Base-by-base conservation (phyloP, 2,797 vertebrate genomes). In the Myotis planiceps region DNA sequence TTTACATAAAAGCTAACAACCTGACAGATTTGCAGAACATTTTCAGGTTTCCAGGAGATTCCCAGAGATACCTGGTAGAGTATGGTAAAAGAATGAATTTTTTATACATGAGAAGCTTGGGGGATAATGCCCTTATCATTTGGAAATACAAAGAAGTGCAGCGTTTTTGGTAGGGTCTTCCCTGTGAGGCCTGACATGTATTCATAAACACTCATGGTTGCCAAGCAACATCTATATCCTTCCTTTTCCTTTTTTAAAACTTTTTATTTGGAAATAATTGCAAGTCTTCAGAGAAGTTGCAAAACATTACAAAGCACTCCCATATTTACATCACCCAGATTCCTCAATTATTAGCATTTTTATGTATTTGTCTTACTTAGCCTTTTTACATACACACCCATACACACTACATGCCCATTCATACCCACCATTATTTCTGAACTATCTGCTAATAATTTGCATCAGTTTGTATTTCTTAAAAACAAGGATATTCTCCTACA, bases 131-230 rank as follows among this genome's bases (percentile, higher is more conserved):
- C 25, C 8, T 49, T 85, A 9, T 79, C 84, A 85, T 68, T 90
- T 82, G 37, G 37, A 78, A 49, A 69, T 53, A 45, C 45, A 65
- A 71, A 66, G 69, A 94, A 85, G 9, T 60, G 6, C 25, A 53
- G 25, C 12, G 3, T 32, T 92, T 68, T 92, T 66, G 27, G 51
- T 82, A 42, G 45, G 37, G 29, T 85, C 34, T 97, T 81, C 37
- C 63, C 84, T 82, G 16, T 42, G 81, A 88, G 5, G 53, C 10
- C n/a, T 80, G 71, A 51, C 47, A 84, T 75, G 21, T 82, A 83
- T 92, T 75, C 66, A 74, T 90, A 96, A 96, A 95, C 63, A 96
- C 5, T 74, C 25, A 32, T 63, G 74, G 92, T 97, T 92, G 69
- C 92, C 51, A 95, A 95, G 93, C 87, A 96, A 75, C 51, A 60